phyloP scores from a whole-genome alignment of 2,888 invertebrate genomes.

The Ennomos erosarius region DNA sequence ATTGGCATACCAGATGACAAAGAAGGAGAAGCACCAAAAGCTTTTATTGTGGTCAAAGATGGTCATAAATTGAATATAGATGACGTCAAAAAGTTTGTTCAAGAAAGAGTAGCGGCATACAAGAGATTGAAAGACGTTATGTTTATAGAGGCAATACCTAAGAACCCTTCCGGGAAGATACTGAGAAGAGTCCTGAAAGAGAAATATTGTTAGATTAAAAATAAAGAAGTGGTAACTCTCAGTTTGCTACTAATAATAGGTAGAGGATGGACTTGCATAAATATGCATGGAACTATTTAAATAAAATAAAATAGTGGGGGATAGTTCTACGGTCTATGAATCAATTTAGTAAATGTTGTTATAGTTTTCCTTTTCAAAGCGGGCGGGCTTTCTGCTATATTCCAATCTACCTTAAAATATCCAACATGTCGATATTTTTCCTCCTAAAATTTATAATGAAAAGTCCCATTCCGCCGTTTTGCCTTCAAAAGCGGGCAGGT shows the following conservation, averaged over 20 bases:
- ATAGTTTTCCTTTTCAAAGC: no score
- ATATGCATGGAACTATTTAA: no score
- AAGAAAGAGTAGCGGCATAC: constrained; percentile 88
- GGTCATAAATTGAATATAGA: constrained; percentile 70
- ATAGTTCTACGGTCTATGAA: no score
- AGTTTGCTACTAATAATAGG: background rate
- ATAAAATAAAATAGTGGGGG: no score
- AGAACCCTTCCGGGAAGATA: constrained; percentile 91
- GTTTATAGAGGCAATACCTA: constrained; percentile 88
- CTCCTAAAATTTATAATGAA: constrained; percentile 34
- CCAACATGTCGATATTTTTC: no score
- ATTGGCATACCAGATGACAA: constrained; percentile 88
- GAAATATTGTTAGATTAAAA: constrained; percentile 47
- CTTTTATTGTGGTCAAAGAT: constrained; percentile 87
- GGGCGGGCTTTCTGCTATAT: no score
- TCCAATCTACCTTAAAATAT: no score
- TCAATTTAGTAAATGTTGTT: no score
- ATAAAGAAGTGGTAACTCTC: background rate
- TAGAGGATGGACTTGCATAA: no score
- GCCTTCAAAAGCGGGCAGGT: constrained; percentile 46
- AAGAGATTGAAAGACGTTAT: constrained; percentile 89
- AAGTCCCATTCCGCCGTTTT: constrained; percentile 35
- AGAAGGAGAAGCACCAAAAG: constrained; percentile 90
- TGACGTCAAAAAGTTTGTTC: constrained; percentile 86
- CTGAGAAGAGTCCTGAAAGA: constrained; percentile 85